These are phyloP conservation scores for Nemurella pictetii DNA, from an alignment of 2,888 invertebrate genomes.

Conservation along the genomic window DNA sequence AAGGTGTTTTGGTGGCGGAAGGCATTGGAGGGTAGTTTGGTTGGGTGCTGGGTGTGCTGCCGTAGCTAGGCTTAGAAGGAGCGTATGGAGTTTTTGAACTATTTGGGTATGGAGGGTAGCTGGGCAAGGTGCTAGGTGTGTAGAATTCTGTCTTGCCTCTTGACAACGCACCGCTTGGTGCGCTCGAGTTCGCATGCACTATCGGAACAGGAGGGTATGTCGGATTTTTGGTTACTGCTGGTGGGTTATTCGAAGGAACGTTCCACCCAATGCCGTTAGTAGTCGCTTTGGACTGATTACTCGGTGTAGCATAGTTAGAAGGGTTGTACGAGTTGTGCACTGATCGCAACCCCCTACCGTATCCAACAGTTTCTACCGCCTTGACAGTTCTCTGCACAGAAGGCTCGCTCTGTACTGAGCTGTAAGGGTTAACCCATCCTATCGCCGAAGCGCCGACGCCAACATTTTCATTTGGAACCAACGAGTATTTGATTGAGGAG, in stretches of 20 bases:
- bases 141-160: conserved; percentile 12
- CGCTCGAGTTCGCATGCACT: background rate
- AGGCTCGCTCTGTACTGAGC: background rate
- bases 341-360: background rate
- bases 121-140: background rate
- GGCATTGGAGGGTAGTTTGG: background rate
- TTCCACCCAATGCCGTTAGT: background rate
- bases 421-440: conserved; percentile 5
- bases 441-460: background rate
- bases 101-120: background rate
- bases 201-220: background rate
- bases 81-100: background rate
- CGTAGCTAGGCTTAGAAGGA: background rate
- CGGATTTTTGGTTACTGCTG: background rate
- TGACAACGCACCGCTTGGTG: background rate
- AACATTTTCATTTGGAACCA: background rate
- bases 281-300: background rate
- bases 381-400: background rate
- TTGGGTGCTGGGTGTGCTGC: background rate
- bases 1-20: background rate
- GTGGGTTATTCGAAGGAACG: background rate
- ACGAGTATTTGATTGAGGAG: background rate
- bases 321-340: conserved; percentile 5
- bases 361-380: background rate
- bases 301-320: background rate